Percentiles rank a stretch among this genome's conserved stretches.
phyloP scores from a whole-genome alignment of 2,113 vertebrate species.

The Dolichotis patagonum region DNA sequence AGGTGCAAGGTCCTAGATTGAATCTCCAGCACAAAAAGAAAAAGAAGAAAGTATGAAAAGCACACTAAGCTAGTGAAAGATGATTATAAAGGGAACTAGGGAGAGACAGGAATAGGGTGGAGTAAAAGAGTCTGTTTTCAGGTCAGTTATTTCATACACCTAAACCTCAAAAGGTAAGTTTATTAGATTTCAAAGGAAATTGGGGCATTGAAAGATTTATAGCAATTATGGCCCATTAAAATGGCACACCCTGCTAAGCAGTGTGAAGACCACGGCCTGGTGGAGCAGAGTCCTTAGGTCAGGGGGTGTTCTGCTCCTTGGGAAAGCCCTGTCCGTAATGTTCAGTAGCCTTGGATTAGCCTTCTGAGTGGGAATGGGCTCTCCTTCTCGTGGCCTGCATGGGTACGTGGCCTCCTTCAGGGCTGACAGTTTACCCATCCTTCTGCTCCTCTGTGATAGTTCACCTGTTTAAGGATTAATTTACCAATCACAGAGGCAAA shows the following conservation, averaged over 20 bases:
- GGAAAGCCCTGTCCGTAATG: not conserved
- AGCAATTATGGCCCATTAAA: not conserved
- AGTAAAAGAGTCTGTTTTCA: not conserved
- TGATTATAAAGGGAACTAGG: not conserved
- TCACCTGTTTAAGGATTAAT: not conserved
- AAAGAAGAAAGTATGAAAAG: not conserved
- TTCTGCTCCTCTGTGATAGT: not conserved
- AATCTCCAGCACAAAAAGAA: not conserved
- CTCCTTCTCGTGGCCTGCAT: not conserved
- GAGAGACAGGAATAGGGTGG: fast-evolving
- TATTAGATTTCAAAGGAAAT: not conserved
- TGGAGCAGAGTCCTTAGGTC: too few species aligned
- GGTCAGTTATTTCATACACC: not conserved
- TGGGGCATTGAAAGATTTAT: not conserved
- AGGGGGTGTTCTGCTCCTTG: not conserved
- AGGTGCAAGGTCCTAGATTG: not conserved
- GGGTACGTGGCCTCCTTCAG: fast-evolving
- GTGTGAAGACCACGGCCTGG: not conserved
- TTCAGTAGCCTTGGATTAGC: not conserved
- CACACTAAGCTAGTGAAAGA: not conserved
- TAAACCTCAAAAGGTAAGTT: not conserved
- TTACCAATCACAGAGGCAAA: not conserved
- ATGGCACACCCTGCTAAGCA: not conserved
- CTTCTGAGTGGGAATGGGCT: not conserved
- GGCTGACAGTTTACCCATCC: not conserved